These are phyloP conservation scores for Carollia perspicillata DNA, from an alignment of 2,113 vertebrate genomes.

Conservation along the genomic window DNA sequence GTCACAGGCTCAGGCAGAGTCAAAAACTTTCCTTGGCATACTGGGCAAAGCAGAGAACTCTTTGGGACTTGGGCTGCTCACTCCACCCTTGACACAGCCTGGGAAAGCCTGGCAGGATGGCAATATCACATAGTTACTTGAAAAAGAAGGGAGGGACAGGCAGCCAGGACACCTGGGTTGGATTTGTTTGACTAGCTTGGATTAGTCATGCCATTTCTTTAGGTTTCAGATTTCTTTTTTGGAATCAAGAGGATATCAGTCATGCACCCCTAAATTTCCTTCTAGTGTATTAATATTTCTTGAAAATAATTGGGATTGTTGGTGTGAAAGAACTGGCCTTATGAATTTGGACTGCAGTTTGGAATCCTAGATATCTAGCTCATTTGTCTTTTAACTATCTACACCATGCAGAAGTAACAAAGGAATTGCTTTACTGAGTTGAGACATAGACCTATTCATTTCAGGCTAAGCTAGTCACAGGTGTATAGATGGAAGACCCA, in stretches of 20 bases:
- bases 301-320: conserved; percentile 7
- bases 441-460: not conserved
- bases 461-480: not conserved
- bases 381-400: not conserved
- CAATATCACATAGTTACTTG: not conserved
- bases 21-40: conserved; percentile 31
- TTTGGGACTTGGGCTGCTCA: not conserved
- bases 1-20: not conserved
- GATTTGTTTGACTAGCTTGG: not conserved
- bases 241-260: not conserved
- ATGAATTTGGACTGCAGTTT: not conserved
- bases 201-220: not conserved
- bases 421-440: not conserved
- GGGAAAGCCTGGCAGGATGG: not conserved
- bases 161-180: not conserved
- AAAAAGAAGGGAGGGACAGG: not conserved
- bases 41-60: conserved; percentile 12
- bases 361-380: not conserved
- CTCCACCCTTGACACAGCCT: not conserved
- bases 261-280: conserved; percentile 27
- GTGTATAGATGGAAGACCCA: not conserved
- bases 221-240: not conserved
- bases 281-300: conserved; percentile 11
- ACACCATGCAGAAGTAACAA: not conserved
- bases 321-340: not conserved